These are phyloP conservation scores for Tychaedon coryphoeus DNA, from an alignment of 2,113 vertebrate species.

Conservation along the genomic window DNA sequence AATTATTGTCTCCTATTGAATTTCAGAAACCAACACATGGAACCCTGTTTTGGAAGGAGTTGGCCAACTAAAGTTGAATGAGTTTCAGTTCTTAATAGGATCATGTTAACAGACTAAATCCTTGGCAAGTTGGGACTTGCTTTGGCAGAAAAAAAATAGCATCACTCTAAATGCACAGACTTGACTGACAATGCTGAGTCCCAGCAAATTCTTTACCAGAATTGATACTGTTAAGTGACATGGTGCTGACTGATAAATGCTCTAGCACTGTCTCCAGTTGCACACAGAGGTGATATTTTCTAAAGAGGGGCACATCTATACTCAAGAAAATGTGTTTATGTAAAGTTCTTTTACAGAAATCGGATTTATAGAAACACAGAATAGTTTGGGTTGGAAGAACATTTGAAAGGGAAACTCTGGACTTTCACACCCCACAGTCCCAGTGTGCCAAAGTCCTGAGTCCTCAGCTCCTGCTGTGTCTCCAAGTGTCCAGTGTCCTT, in stretches of 20 bases:
- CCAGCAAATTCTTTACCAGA: not conserved
- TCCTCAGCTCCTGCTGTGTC: too few species aligned
- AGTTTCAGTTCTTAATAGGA: not conserved
- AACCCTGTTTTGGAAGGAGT: conserved; percentile 1
- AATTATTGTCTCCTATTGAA: not conserved
- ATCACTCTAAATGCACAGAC: not conserved
- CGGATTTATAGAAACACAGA: not conserved
- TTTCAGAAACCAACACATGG: conserved; percentile 8
- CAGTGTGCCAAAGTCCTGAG: fast-evolving
- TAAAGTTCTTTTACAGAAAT: not conserved
- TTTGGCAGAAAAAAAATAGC: conserved; percentile 20
- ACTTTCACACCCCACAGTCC: not conserved
- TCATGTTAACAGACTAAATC: conserved; percentile 4
- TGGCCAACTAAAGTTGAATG: not conserved
- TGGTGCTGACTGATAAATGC: not conserved
- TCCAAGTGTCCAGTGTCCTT: not conserved
- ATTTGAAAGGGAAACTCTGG: not conserved
- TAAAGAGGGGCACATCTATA: not conserved
- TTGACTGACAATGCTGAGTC: not conserved
- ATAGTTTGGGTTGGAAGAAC: not conserved
- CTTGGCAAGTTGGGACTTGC: conserved; percentile 27
- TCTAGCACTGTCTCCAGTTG: not conserved
- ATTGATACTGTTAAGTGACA: not conserved
- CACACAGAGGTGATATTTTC: not conserved
- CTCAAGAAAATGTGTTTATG: not conserved